Evolutionary conservation across 2,113 vertebrate genomes (phyloP), one percentile per base, ranked within the genome.

Genomic region (Tautogolabrus adspersus): DNA sequence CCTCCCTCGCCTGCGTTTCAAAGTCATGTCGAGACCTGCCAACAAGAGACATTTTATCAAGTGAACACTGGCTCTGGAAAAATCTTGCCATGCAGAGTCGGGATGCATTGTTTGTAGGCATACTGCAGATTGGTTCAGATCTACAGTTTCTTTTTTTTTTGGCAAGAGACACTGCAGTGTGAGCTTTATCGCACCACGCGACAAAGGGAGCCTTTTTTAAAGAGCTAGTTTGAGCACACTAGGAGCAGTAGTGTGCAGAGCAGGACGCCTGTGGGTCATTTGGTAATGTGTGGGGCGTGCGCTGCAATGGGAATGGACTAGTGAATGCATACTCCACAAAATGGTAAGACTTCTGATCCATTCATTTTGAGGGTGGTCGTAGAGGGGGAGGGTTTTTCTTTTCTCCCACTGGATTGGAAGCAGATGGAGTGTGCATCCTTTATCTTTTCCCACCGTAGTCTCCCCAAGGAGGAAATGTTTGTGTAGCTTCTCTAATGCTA

Each of bases 21-120:
- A 96, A 97, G 97, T 99, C 97, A 99, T 99, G 98, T 99, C 97
- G 96, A 99, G 98, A 99, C 97, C 98, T 99, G 98, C 97, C 98
- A 96, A 96, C 97, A 95, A 96, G 97, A 98, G 96, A 98, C 95
- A 93, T 93, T 88, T 95, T 95, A 94, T 96, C 96, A 97, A 96
- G 96, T 96, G 97, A 97, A 95, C 95, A 95, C 95, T 96, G 96
- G 95, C 95, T 97, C 96, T 98, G 96, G 96, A 95, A 94, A 96
- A 93, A 87, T 94, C 95, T 97, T 96, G 95, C 95, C 96, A 95
- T 95, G 96, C 95, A 94, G 58, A 94, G 77, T 88, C 89, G 92
- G 95, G 94, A 91, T 95, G 94, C 93, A 44, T 64, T 79, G 26
- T 89, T 79, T 84, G 80, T 83, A 71, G 88, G 79, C 83, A 84